Base-by-base conservation (phyloP, 2,888 invertebrate genomes). In the Sacculina carcini region DNA sequence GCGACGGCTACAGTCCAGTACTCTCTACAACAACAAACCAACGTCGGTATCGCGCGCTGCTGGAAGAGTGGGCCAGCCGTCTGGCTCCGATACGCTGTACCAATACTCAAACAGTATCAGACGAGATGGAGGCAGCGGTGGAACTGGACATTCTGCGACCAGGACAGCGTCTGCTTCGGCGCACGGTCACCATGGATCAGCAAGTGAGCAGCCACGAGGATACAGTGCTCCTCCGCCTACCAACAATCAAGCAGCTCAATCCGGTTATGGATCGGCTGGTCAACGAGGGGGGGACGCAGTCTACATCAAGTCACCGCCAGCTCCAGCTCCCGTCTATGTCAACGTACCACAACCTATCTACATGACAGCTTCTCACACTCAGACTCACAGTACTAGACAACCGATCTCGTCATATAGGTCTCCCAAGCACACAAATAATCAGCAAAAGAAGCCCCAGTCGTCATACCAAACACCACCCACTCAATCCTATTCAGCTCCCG, bases 271-370 rank as follows among this genome's bases (percentile, higher is more conserved):
- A 53, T 4, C 39, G 47, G n/a, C 47, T 52, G 21, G 51, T 54
- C 5, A 42, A 19, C 9, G 39, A 54, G 40, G 53, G 26, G 28
- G 51, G 19, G 52, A 48, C 24, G 50, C 60, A 12, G 54, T 59
- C n/a, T 58, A 59, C 51, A 58, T 59, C 32, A 51, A 56, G 2
- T 57, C 57, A 24, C 57, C 57, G 10, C 56, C 57, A 9, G 54
- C 58, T 2, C 55, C 57, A 21, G 57, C 55, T 28, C 57, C 58
- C n/a, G 56, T 58, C n/a, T 51, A 58, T 9, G 56, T 57, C 14
- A 51, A 57, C 29, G 54, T 54, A 9, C 58, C 58, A 9, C 51
- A 54, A 36, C 58, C 58, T 19, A 56, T 55, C 24, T 58, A 58
- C 40, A 55, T 54, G 21, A 53, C 48, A 16, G 34, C 53, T 12